phyloP scores from a whole-genome alignment of 2,113 vertebrate genomes.

The Scomber japonicus region DNA sequence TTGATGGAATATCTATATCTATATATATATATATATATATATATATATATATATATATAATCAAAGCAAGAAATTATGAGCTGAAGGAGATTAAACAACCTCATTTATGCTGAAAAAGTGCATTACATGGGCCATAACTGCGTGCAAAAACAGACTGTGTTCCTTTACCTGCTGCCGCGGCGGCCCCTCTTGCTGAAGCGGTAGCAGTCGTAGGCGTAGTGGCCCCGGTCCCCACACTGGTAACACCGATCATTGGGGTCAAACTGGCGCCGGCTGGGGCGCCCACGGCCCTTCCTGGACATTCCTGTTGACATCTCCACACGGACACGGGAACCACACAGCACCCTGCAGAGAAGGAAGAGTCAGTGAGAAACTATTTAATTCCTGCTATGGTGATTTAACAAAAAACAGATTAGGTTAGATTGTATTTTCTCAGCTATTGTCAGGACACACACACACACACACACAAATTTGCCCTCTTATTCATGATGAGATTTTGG shows the following conservation, averaged over 20 bases:
- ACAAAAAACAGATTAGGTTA: not conserved
- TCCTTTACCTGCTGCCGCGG: conserved; percentile 83
- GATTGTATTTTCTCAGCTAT: no score
- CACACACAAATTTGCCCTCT: no score
- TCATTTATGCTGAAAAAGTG: not conserved
- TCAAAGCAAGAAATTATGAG: not conserved
- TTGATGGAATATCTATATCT: not conserved
- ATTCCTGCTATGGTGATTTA: no score
- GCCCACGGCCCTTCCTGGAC: conserved; percentile 86
- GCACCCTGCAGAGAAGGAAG: conserved; percentile 69
- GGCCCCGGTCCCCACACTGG: conserved; percentile 87
- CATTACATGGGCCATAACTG: not conserved
- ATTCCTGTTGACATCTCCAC: conserved; percentile 88
- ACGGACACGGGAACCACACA: conserved; percentile 86
- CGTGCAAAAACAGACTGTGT: rapidly evolving
- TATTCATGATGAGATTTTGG: no score
- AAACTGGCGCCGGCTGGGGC: conserved; percentile 87
- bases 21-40: no score
- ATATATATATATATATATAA: not conserved
- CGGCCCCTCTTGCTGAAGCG: conserved; percentile 86
- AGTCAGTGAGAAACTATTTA: not conserved
- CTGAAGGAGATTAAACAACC: not conserved
- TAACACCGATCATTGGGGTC: conserved; percentile 88
- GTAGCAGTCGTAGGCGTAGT: conserved; percentile 89
- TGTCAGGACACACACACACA: no score